phyloP scores from a whole-genome alignment of 2,113 vertebrate genomes.

The Engraulis encrasicolus region DNA sequence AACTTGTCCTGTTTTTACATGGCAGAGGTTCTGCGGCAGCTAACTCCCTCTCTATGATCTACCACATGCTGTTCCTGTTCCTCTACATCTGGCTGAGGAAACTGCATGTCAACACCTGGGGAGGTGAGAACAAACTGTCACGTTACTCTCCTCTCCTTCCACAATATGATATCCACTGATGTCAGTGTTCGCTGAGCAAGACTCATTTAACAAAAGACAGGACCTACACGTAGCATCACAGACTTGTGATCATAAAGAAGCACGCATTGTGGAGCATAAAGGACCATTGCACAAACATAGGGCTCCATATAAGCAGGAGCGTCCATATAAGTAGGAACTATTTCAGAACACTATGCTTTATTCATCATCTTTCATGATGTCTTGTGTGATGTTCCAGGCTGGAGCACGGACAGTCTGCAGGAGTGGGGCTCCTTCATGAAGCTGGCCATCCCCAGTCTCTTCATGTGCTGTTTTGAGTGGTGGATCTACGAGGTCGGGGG shows the following conservation, averaged over 20 bases:
- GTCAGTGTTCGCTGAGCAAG: too few relatives aligned
- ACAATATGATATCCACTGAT: too few relatives aligned
- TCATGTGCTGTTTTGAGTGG: conserved; percentile 90
- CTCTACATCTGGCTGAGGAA: conserved; percentile 82
- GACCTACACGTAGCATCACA: too few relatives aligned
- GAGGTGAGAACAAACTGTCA: conserved; percentile 72
- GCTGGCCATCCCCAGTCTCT: conserved; percentile 83
- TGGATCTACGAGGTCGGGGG: conserved; percentile 89
- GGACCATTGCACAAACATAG: too few relatives aligned
- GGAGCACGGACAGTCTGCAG: conserved; percentile 82
- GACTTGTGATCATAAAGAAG: too few relatives aligned
- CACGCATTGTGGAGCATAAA: too few relatives aligned
- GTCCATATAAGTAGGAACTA: background rate
- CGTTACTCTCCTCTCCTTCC: too few relatives aligned
- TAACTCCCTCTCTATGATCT: conserved; percentile 80
- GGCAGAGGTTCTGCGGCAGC: conserved; percentile 87
- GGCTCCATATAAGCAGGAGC: too few relatives aligned
- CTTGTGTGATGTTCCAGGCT: conserved; percentile 71
- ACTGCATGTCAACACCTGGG: conserved; percentile 83
- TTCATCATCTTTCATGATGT: background rate
- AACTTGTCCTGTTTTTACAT: background rate
- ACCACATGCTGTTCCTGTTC: conserved; percentile 76
- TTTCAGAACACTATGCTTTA: too few relatives aligned
- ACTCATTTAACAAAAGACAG: too few relatives aligned
- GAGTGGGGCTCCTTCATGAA: conserved; percentile 84